Evolutionary conservation across 2,113 vertebrate species (phyloP).

Genomic region (Oryzias celebensis): DNA sequence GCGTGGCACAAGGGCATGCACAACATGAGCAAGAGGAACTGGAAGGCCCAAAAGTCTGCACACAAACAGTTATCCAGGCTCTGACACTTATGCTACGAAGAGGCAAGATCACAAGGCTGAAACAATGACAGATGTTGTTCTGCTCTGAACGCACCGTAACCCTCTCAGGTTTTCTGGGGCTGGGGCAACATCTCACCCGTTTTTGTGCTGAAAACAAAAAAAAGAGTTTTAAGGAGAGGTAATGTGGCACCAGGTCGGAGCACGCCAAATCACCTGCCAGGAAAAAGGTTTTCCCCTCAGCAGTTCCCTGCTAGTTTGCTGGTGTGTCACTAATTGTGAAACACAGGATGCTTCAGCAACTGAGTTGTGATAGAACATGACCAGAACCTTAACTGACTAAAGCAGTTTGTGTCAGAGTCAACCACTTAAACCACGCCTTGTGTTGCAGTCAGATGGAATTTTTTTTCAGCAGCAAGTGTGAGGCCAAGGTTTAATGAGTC

Average conservation of each 20-base stretch:
- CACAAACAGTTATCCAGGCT: conserved; percentile 15
- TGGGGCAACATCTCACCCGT: no score
- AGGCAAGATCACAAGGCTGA: conserved; percentile 1
- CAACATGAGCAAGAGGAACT: conserved; percentile 24
- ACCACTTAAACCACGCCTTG: conserved; percentile 5
- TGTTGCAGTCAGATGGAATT: conserved; percentile 34
- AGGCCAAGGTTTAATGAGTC: conserved; percentile 6
- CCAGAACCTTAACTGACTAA: conserved; percentile 35
- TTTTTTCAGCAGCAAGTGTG: conserved; percentile 10
- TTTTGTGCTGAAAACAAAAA: no score
- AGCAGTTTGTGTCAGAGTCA: conserved; percentile 4
- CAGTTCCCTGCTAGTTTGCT: conserved; percentile 28
- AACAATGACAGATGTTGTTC: conserved; percentile 6
- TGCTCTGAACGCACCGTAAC: conserved; percentile 8
- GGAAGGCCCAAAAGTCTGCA: conserved; percentile 25
- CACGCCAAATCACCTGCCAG: conserved; percentile 17
- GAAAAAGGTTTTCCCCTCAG: conserved; percentile 29
- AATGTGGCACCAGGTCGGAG: background rate
- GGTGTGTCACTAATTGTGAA: conserved; percentile 40
- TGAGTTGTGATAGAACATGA: conserved; percentile 7
- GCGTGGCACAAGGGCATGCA: conserved; percentile 24
- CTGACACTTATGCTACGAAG: background rate
- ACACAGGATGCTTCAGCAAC: conserved; percentile 28
- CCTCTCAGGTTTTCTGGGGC: no score
- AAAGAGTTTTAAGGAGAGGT: no score